Percentiles rank a stretch among this genome's conserved stretches.
Evolutionary conservation across 35 echinoderm and acorn worm genomes (phyloP).

Genomic region (Apostichopus parvimensis): DNA sequence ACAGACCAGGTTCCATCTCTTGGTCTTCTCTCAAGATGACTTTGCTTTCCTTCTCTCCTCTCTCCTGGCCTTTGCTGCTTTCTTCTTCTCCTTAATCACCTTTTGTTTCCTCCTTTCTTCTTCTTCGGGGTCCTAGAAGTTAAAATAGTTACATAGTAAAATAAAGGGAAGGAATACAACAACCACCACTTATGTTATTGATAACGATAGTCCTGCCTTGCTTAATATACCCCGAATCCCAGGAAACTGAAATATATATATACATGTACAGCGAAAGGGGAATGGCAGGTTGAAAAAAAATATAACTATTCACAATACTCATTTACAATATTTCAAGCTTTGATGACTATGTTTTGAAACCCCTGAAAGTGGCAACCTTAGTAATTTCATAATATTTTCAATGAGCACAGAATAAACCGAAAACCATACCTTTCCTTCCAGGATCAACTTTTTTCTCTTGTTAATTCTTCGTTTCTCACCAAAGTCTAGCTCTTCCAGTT

Average conservation of each 20-base stretch:
- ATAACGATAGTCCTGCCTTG: no score
- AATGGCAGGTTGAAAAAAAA: no score
- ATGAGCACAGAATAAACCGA: no score
- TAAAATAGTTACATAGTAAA: neutral
- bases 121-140: constrained; percentile 5
- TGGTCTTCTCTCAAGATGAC: neutral
- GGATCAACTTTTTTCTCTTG: constrained; percentile 89
- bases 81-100: constrained; percentile 36
- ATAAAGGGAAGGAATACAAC: neutral
- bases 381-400: no score
- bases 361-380: no score
- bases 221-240: no score
- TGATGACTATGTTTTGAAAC: no score
- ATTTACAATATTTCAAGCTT: no score
- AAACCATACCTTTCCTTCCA: constrained; percentile 90
- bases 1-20: no score
- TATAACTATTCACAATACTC: no score
- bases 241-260: no score
- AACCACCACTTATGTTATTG: neutral
- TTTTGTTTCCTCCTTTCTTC: neutral
- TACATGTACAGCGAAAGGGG: no score
- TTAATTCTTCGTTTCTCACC: constrained; percentile 88
- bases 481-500: constrained; percentile 97
- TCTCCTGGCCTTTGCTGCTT: constrained; percentile 26
- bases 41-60: constrained; percentile 19